These are phyloP conservation scores for Pterobdella sp. DNA, from an alignment of 2,888 invertebrate genomes.

Conservation along the genomic window DNA sequence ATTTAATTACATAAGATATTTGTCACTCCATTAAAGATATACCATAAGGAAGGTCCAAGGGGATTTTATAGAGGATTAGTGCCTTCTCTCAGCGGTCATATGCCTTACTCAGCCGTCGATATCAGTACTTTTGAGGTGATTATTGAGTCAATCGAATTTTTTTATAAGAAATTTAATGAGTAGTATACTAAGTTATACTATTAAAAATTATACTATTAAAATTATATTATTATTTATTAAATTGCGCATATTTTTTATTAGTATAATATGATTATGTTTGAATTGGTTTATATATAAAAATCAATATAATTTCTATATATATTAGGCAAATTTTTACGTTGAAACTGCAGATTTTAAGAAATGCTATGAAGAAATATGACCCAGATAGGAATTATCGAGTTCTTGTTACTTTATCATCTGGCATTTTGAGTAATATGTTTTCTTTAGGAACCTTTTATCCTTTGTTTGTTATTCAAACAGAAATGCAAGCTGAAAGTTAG, in stretches of 20 bases:
- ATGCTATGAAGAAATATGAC: neutral
- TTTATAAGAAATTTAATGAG: no score
- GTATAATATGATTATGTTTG: no score
- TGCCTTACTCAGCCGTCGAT: constrained; percentile 98
- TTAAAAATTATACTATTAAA: no score
- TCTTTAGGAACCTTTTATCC: constrained; percentile 10
- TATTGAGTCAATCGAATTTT: no score
- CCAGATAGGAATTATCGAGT: neutral
- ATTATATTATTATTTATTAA: no score
- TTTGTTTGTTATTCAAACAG: constrained; percentile 6
- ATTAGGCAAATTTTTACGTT: no score
- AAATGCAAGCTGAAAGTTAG: constrained; percentile 25
- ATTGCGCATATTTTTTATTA: no score
- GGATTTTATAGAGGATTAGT: constrained; percentile 94
- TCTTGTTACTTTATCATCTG: constrained; percentile 5
- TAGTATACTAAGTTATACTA: no score
- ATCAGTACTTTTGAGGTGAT: constrained; percentile 87
- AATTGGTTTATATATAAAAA: no score
- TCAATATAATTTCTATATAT: no score
- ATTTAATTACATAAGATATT: constrained; percentile 43
- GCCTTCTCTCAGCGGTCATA: constrained; percentile 84
- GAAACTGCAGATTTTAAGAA: no score
- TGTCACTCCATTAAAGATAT: constrained; percentile 84
- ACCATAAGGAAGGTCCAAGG: constrained; percentile 69
- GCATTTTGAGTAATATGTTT: constrained; percentile 8